Evolutionary conservation across 1,140 invertebrate genomes (phyloP).

Genomic region (Globodera rostochiensis): DNA sequence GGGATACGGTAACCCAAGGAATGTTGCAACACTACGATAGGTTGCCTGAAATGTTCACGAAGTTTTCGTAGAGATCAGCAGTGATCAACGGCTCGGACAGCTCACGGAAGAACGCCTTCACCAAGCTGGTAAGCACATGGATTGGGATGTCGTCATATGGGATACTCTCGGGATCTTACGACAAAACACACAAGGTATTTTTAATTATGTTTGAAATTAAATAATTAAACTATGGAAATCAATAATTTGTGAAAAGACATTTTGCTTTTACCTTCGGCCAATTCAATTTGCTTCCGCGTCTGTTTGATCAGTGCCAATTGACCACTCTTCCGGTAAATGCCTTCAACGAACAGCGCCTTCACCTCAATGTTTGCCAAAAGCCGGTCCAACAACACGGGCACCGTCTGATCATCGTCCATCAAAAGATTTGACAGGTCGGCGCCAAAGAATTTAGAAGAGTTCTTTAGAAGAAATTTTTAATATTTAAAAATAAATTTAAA

Average conservation of each 20-base stretch:
- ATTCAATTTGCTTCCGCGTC: slow-evolving; percentile 54
- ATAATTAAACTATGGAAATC: too few species aligned
- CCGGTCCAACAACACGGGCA: slow-evolving; percentile 82
- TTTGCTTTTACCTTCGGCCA: slow-evolving; percentile 35
- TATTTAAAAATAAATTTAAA: too few species aligned
- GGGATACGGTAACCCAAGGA: not conserved
- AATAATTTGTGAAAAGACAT: too few species aligned
- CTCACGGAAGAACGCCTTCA: slow-evolving; percentile 87
- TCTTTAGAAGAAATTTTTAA: not conserved
- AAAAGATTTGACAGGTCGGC: slow-evolving; percentile 74
- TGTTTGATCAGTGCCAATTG: slow-evolving; percentile 50
- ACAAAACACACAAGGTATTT: slow-evolving; percentile 1
- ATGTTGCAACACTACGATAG: slow-evolving; percentile 28
- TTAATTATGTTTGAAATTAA: not conserved
- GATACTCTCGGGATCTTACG: slow-evolving; percentile 70
- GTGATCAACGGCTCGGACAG: slow-evolving; percentile 89
- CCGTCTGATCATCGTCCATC: slow-evolving; percentile 73
- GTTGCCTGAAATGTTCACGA: slow-evolving; percentile 74
- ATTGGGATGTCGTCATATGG: slow-evolving; percentile 73
- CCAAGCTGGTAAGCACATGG: slow-evolving; percentile 85
- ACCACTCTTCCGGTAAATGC: slow-evolving; percentile 88
- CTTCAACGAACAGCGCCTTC: slow-evolving; percentile 85
- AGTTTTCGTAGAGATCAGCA: slow-evolving; percentile 90
- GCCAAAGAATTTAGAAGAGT: slow-evolving; percentile 74
- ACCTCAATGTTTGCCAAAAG: slow-evolving; percentile 84